These are phyloP conservation scores for Solea solea DNA, from an alignment of 2,113 vertebrate species.

Conservation along the genomic window DNA sequence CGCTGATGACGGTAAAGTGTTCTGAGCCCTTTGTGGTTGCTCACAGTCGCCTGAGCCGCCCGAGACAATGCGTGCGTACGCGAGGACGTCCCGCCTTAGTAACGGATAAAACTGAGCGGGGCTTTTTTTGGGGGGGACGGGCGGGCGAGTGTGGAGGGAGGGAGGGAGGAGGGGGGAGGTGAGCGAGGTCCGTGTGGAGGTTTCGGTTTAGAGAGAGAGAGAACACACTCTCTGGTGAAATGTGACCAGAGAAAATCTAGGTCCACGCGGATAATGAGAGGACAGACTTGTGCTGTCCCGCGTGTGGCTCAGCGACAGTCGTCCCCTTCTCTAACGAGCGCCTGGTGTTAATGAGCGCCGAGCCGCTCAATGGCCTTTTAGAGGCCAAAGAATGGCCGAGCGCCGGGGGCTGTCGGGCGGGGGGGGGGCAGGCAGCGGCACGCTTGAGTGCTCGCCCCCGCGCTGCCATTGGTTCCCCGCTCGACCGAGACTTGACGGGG, in stretches of 20 bases:
- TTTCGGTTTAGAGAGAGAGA: conserved; percentile 22
- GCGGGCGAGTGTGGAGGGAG: conserved; percentile 1
- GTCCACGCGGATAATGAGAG: conserved; percentile 86
- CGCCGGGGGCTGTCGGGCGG: conserved; percentile 81
- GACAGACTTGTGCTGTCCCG: conserved; percentile 87
- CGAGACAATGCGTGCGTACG: conserved; percentile 91
- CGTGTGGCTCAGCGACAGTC: conserved; percentile 90
- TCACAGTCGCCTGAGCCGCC: conserved; percentile 87
- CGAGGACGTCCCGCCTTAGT: conserved; percentile 90
- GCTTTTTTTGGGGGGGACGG: conserved; percentile 26
- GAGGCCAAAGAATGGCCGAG: conserved; percentile 87
- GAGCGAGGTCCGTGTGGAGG: conserved; percentile 29
- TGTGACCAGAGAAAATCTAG: conserved; percentile 78
- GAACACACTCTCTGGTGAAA: conserved; percentile 78
- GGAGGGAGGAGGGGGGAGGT: conserved; percentile 13
- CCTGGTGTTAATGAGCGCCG: conserved; percentile 74
- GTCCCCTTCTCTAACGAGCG: conserved; percentile 75
- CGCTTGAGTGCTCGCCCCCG: conserved; percentile 82
- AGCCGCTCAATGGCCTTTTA: conserved; percentile 87
- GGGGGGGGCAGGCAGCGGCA: conserved; percentile 83
- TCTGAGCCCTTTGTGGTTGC: conserved; percentile 99
- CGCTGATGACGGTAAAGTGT: conserved; percentile 92
- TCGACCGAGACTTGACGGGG: conserved; percentile 87
- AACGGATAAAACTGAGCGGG: conserved; percentile 93
- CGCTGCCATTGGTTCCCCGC: conserved; percentile 81